Evolutionary conservation across 2,888 invertebrate species (phyloP).

Genomic region (Caenorhabditis becei): DNA sequence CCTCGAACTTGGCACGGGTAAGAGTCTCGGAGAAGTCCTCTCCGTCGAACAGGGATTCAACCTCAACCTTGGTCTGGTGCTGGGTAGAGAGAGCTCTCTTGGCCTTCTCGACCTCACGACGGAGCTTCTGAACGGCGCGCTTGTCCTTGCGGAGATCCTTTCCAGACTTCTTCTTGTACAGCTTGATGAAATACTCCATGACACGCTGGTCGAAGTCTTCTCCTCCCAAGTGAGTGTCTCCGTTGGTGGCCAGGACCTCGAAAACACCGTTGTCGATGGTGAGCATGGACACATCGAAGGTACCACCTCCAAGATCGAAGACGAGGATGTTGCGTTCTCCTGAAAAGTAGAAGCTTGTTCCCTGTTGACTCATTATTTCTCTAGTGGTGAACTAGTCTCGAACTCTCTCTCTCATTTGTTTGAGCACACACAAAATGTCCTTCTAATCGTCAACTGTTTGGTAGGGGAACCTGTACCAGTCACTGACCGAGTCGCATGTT

Average conservation of each 20-base stretch:
- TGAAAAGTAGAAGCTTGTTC: conserved; percentile 44
- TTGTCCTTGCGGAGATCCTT: conserved; percentile 82
- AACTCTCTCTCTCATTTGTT: conserved; percentile 22
- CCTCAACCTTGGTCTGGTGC: conserved; percentile 89
- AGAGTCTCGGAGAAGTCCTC: conserved; percentile 98
- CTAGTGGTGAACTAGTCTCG: neutral
- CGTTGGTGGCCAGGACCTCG: conserved; percentile 85
- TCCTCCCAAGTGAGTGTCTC: conserved; percentile 86
- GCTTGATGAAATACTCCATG: conserved; percentile 94
- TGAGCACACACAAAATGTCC: conserved; percentile 51
- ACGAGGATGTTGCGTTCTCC: conserved; percentile 94
- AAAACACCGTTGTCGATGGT: conserved; percentile 99
- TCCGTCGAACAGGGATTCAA: conserved; percentile 97
- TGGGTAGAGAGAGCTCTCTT: conserved; percentile 91
- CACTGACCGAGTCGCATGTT: conserved; percentile 58
- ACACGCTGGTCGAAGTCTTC: conserved; percentile 88
- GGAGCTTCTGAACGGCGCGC: conserved; percentile 82
- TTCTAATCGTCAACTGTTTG: conserved; percentile 34
- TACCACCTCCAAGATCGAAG: conserved; percentile 99
- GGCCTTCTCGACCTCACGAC: conserved; percentile 83
- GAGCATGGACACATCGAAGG: conserved; percentile 98
- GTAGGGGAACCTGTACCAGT: conserved; percentile 54
- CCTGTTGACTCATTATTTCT: neutral
- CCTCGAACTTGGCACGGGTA: conserved; percentile 93
- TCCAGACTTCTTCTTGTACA: conserved; percentile 84